phyloP scores from a whole-genome alignment of 1,140 invertebrate species.

The Tetragonula clypearis region DNA sequence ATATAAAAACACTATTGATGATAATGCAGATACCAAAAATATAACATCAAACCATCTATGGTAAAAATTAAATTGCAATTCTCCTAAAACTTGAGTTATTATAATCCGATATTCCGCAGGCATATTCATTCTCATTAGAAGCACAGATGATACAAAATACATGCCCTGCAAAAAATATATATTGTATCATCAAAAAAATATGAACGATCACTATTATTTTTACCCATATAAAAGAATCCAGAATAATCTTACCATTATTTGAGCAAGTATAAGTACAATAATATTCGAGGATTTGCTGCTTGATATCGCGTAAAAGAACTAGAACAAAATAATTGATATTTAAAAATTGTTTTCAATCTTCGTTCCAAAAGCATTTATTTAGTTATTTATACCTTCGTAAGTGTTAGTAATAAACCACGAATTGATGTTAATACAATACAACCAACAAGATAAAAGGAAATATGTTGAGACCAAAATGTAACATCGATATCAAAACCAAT shows the following conservation, averaged over 20 bases:
- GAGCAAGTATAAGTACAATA: conserved; percentile 97
- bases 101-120: conserved; percentile 98
- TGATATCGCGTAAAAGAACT: conserved; percentile 99
- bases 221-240: too few relatives aligned
- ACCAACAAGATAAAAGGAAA: conserved; percentile 98
- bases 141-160: conserved; percentile 99
- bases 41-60: conserved; percentile 99
- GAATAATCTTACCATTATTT: conserved; percentile 94
- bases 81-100: conserved; percentile 98
- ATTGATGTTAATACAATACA: conserved; percentile 99
- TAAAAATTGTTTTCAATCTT: conserved; percentile 19
- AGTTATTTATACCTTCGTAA: conserved; percentile 94
- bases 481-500: conserved; percentile 98
- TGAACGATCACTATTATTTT: neutral
- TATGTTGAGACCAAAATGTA: conserved; percentile 99
- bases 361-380: neutral
- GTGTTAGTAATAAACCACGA: conserved; percentile 95
- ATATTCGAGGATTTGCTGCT: conserved; percentile 99
- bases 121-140: conserved; percentile 99
- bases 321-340: conserved; percentile 70
- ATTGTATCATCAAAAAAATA: conserved; percentile 8
- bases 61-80: conserved; percentile 99
- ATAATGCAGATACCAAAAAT: conserved; percentile 97
- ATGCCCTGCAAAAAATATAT: conserved; percentile 89
- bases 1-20: conserved; percentile 97